Base-by-base conservation (phyloP, 2,888 invertebrate genomes). In the Lasius platythorax region DNA sequence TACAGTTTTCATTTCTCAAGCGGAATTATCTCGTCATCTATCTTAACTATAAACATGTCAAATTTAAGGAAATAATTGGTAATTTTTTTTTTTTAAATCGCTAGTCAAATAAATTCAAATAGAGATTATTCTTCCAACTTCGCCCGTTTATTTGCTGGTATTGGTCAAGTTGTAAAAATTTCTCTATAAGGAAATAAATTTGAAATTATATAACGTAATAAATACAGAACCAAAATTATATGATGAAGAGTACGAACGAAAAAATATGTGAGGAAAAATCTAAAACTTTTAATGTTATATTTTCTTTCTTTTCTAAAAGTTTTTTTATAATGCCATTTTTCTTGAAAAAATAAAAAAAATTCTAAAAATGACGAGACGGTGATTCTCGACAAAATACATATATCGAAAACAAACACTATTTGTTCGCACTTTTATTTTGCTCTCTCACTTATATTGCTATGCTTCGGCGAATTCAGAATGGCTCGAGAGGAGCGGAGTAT, bases 381-480 rank as follows among this genome's bases (percentile, higher is more conserved):
- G 11, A 66, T 33, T 53, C 18, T 67, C 37, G 23, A 40, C 1
- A 28, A 30, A 67, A 18, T 50, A 37, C n/a, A n/a, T 23, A 12
- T 33, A 23, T 37, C 5, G n/a, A 37, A 56, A 68, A 70, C 5
- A 18, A 23, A 74, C 23, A 12, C 18, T 37, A 68, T 53, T 74
- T 58, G 12, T n/a, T 30, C 12, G 30, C 56, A 15, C 23, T 56
- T 79, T 37, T 18, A 28, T 79, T n/a, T 58, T 12, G 30, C 11
- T 11, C 28, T 76, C 23, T 30, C 28, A 37, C 37, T 72, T 66
- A 66, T 67, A 75, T 75, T 46, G 67, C 50, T 33, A 43, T 64
- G 30, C 61, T 30, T 8, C 43, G 70, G 58, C 66, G 84, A 85
- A 82, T 63, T 83, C 30, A 40, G 74, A 84, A 82, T 76, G 61